Percentiles rank a stretch among this genome's conserved stretches.
Evolutionary conservation across 30 jellyfish, hydroid and myxozoan species (phyloP).

Genomic region (Aurelia aurita): DNA sequence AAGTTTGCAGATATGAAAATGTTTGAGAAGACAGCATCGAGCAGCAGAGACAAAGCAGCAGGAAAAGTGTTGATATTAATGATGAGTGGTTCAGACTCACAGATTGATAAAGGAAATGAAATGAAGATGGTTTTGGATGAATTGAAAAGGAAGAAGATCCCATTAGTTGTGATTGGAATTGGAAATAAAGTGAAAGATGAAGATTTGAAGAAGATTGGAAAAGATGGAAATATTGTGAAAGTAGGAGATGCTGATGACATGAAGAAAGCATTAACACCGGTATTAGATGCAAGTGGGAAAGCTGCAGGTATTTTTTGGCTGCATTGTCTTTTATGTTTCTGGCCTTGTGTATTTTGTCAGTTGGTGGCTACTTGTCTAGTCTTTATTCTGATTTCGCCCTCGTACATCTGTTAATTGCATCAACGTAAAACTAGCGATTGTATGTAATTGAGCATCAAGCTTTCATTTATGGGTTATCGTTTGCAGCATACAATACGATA

Average conservation of each 20-base stretch:
- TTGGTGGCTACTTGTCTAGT: too few species aligned
- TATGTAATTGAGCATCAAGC: too few species aligned
- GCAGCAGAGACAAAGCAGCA: background rate
- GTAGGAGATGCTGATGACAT: slow-evolving; percentile 23
- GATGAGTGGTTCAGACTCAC: slow-evolving; percentile 19
- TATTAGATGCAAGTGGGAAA: background rate
- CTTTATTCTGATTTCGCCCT: too few species aligned
- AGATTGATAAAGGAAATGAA: background rate
- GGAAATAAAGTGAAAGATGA: slow-evolving; percentile 38
- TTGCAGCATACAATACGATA: too few species aligned
- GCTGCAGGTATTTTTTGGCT: slow-evolving; percentile 60
- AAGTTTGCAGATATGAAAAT: slow-evolving; percentile 10
- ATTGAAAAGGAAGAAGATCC: slow-evolving; percentile 3
- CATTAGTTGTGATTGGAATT: slow-evolving; percentile 23
- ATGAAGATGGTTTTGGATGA: slow-evolving; percentile 16
- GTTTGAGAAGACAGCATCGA: slow-evolving; percentile 24
- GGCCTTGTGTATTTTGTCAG: too few species aligned
- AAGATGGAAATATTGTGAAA: background rate
- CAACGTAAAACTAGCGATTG: too few species aligned
- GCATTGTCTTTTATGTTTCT: too few species aligned
- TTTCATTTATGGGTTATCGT: too few species aligned
- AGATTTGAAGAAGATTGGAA: slow-evolving; percentile 2
- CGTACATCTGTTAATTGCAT: too few species aligned
- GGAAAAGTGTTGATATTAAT: slow-evolving; percentile 60
- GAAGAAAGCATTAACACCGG: background rate